Percentiles rank a stretch among this genome's conserved stretches.
Evolutionary conservation across 2,797 vertebrate genomes (phyloP).

Genomic region (Pteronotus mesoamericanus): DNA sequence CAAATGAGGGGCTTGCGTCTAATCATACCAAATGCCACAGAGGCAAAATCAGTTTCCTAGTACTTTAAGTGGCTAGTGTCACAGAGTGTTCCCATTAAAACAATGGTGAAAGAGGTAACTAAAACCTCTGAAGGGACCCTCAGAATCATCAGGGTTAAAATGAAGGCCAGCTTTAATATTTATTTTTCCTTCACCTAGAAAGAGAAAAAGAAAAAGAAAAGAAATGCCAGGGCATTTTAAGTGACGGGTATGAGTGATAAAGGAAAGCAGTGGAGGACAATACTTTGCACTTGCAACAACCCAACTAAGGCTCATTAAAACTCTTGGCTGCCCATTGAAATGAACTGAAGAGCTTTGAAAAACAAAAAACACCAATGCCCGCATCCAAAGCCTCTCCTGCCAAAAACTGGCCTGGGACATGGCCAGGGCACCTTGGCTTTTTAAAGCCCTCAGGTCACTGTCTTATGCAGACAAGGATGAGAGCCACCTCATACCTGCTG

Average conservation of each 20-base stretch:
- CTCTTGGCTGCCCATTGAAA: not conserved
- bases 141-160: not conserved
- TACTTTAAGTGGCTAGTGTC: not conserved
- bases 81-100: not conserved
- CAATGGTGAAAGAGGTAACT: not conserved
- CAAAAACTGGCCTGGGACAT: accelerated
- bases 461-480: not conserved
- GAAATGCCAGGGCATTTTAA: not conserved
- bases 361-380: too few species aligned
- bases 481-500: not conserved
- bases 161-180: not conserved
- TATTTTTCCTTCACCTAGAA: not conserved
- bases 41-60: not conserved
- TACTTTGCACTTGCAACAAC: not conserved
- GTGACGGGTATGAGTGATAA: not conserved
- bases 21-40: not conserved
- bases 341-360: not conserved
- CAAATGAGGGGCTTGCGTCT: not conserved
- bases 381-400: not conserved
- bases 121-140: not conserved
- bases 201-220: not conserved
- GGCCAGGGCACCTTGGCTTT: not conserved
- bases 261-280: not conserved
- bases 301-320: not conserved
- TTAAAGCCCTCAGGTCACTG: not conserved